Evolutionary conservation across 2,113 vertebrate species (phyloP), one percentile per base, ranked within the genome.

Genomic region (Solea solea): DNA sequence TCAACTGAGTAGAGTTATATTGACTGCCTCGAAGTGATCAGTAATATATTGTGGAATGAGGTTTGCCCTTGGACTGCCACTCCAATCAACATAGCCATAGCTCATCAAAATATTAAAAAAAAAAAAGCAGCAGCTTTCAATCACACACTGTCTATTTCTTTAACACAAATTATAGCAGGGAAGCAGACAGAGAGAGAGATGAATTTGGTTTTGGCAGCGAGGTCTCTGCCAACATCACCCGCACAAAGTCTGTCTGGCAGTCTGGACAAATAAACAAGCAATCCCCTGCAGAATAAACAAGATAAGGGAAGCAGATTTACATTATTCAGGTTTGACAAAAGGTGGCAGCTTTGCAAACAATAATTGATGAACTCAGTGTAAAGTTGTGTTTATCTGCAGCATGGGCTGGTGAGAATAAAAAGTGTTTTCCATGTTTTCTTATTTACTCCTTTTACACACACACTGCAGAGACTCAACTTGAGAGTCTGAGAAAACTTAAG

Each of bases 261-360:
- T 74, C 61, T 73, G 34, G 45, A 79, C 8, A 87, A 81, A 82
- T 74, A 86, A 87, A 88, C 71, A 86, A 9, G 40, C 53, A 27
- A 45, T 78, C 64, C 55, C 46, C 34, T 7, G 49, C 42, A 76
- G 63, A 83, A 70, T 57, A 72, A 83, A 81, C 61, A 83, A 66
- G 80, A 72, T 2, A 54, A 28, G 52, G 45, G 63, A 57, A 58
- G 67, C 14, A 34, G 49, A 60, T 69, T 80, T 57, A 52, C 52
- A 76, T 78, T 56, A 81, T 72, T 81, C 49, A 75, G 74, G 46
- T 44, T 49, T 62, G 64, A 76, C 39, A 69, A 67, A 82, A n/a
- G 62, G 51, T 41, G 69, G 65, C 56, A 67, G 78, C 68, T 45
- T 60, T 78, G 65, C 66, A 73, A 84, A 84, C 66, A 76, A 77